Percentiles rank a stretch among this genome's conserved stretches.
phyloP scores from a whole-genome alignment of 2,797 vertebrate genomes.

The Sebastes cheni region DNA sequence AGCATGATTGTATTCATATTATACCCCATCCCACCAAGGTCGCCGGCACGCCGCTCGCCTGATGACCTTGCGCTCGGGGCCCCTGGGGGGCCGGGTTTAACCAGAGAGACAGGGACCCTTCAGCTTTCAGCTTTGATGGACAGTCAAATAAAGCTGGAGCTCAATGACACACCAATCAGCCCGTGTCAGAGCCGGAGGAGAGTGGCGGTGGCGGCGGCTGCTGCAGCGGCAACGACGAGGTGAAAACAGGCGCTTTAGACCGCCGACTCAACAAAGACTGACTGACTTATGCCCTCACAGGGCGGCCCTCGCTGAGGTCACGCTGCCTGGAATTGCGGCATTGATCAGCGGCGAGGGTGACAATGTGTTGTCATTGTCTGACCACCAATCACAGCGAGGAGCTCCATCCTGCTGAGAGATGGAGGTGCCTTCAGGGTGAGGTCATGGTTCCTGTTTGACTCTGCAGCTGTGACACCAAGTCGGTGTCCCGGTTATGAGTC shows the following conservation, averaged over 20 bases:
- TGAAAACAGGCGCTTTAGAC: slow-evolving; percentile 33
- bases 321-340: slow-evolving; percentile 20
- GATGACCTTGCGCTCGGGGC: slow-evolving; percentile 68
- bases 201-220: neutral
- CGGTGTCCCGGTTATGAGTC: neutral
- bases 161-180: slow-evolving; percentile 73
- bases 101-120: slow-evolving; percentile 55
- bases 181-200: slow-evolving; percentile 35
- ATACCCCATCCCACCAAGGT: slow-evolving; percentile 76
- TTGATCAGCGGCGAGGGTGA: slow-evolving; percentile 47
- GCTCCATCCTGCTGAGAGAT: neutral
- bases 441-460: slow-evolving; percentile 13
- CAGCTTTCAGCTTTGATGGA: slow-evolving; percentile 69
- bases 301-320: slow-evolving; percentile 40
- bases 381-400: slow-evolving; percentile 47
- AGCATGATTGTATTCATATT: slow-evolving; percentile 84
- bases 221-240: neutral
- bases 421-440: slow-evolving; percentile 12
- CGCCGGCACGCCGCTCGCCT: slow-evolving; percentile 36
- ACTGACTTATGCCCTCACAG: slow-evolving; percentile 32
- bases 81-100: slow-evolving; percentile 42
- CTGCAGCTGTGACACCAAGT: slow-evolving; percentile 8
- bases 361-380: slow-evolving; percentile 32
- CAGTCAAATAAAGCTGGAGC: slow-evolving; percentile 62
- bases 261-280: slow-evolving; percentile 15